Evolutionary conservation across 64 coral and sea anemone species (phyloP), one percentile per base, ranked within the genome.

Genomic region (Catalaphyllia jardinei): DNA sequence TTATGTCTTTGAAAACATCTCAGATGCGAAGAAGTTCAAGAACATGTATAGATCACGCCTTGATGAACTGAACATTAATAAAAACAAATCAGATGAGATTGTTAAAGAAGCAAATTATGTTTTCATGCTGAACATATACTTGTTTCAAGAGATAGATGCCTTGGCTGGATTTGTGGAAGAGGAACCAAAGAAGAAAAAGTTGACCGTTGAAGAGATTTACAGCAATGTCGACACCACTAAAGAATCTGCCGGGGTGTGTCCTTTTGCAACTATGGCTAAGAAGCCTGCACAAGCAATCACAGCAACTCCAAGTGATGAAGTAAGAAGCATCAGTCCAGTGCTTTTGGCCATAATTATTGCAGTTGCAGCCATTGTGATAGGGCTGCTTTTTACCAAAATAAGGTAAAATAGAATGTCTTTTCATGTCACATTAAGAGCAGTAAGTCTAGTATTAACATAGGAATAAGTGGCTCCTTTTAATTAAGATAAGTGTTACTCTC

Each of bases 81-180:
- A 95, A 83, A 87, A 82, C 11, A 83, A 83, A 15, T 89, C 96
- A 63, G 96, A 98, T 73, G 92, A 89, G 60, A 75, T 98, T 62
- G 96, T 98, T 7, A 86, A 95, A 63, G 93, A 98, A 62, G 90
- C 93, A 5, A 93, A 90, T 73, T 67, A 87, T 25, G 87, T 88
- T 7, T 98, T 95, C 52, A 60, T 93, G 22, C 73, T 98, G 1
- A 94, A 98, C 38, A 92, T 98, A 24, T 77, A 94, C 59, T 61
- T 98, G 73, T 98, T 98, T 64, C 71, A 92, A 60, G 96, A 98
- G 79, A 90, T 98, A 52, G 96, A 95, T 67, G n/a, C n/a, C 25
- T 29, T 89, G 52, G 83, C 89, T 67, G 96, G 93, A 11, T 95
- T 60, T 85, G 92, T 62, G 22, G 79, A 89, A 8, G 51, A 73